phyloP scores from a whole-genome alignment of 2,888 invertebrate species.

The Macaria notata region DNA sequence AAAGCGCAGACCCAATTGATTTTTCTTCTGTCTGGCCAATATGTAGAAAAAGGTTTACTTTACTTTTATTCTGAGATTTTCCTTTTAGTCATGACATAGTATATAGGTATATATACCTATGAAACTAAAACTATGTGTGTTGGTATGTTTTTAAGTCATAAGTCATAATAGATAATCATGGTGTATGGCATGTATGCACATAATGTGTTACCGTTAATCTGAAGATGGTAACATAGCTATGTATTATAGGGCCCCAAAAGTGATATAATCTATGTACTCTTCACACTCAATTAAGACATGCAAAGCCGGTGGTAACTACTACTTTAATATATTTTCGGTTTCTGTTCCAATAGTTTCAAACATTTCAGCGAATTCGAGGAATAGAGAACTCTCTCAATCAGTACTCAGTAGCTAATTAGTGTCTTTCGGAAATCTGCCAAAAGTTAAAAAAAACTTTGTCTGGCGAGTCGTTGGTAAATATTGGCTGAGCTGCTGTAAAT shows the following conservation, averaged over 20 bases:
- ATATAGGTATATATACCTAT: too few relatives aligned
- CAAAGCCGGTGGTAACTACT: not conserved
- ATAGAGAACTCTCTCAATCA: slow-evolving; percentile 22
- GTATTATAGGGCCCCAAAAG: too few relatives aligned
- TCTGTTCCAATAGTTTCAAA: slow-evolving; percentile 2
- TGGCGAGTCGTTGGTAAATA: slow-evolving; percentile 41
- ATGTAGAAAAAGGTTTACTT: not conserved
- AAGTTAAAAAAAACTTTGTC: slow-evolving; percentile 38
- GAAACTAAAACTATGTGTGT: too few relatives aligned
- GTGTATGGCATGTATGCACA: too few relatives aligned
- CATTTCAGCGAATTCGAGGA: slow-evolving; percentile 6
- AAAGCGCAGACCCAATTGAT: slow-evolving; percentile 18
- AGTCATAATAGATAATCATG: too few relatives aligned
- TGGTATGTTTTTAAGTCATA: too few relatives aligned
- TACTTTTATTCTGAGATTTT: too few relatives aligned
- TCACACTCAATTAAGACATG: too few relatives aligned
- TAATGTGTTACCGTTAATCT: too few relatives aligned
- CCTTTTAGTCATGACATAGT: too few relatives aligned
- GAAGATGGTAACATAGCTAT: too few relatives aligned
- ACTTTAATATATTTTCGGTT: slow-evolving; percentile 1
- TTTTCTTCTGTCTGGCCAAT: slow-evolving; percentile 13
- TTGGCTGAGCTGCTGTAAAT: slow-evolving; percentile 30
- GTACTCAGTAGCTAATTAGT: slow-evolving; percentile 52
- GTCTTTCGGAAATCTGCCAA: slow-evolving; percentile 44
- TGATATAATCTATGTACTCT: too few relatives aligned